phyloP scores from a whole-genome alignment of 2,797 vertebrate genomes.

The Microctenopoma lineatum region DNA sequence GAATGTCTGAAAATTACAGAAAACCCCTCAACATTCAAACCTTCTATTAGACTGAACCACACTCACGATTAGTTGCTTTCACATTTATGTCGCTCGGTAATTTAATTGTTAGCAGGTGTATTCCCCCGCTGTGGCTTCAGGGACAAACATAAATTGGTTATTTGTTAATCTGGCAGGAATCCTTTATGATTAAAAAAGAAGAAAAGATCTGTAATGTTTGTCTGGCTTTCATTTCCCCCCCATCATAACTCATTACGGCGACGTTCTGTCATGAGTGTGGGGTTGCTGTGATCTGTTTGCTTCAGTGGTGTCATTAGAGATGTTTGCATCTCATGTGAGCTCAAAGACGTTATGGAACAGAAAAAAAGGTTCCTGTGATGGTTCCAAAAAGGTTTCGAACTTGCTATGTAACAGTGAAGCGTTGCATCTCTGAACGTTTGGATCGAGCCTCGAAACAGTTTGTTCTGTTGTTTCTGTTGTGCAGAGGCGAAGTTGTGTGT shows the following conservation, averaged over 20 bases:
- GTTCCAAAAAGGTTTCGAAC: constrained; percentile 27
- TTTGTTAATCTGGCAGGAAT: constrained; percentile 4
- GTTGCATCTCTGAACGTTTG: constrained; percentile 16
- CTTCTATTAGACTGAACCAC: background rate
- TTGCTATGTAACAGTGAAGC: background rate
- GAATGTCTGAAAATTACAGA: background rate
- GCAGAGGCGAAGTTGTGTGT: background rate
- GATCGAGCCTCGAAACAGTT: background rate
- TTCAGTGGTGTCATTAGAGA: background rate
- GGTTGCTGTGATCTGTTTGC: background rate
- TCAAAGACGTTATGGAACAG: background rate
- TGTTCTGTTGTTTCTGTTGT: background rate
- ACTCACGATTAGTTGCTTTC: constrained; percentile 3
- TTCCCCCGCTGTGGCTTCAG: background rate
- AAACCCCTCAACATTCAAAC: background rate
- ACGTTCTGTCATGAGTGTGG: background rate
- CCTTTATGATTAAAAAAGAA: background rate
- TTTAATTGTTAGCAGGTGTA: constrained; percentile 20
- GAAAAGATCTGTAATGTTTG: background rate
- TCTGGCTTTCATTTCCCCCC: background rate
- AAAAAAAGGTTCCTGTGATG: background rate
- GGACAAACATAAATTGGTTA: background rate
- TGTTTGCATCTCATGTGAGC: background rate
- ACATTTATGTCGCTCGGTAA: constrained; percentile 15
- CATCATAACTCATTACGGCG: background rate